Percentiles rank a stretch among this genome's conserved stretches.
phyloP scores from a whole-genome alignment of 2,888 invertebrate genomes.

The Ectropis crepuscularia region DNA sequence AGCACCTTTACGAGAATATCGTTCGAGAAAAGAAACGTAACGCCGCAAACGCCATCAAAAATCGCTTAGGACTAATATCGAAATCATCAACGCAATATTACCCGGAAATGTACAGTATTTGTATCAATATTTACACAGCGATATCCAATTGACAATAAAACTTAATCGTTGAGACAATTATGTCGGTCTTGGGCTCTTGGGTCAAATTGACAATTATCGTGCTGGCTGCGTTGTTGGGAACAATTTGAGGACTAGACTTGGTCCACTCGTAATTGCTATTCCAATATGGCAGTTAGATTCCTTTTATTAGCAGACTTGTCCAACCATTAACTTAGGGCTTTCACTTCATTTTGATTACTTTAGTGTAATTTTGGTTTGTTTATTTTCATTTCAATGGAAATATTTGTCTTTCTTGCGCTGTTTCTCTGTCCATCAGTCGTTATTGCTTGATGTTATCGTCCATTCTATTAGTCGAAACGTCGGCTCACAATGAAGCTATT shows the following conservation, averaged over 20 bases:
- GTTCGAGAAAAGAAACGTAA: constrained; percentile 18
- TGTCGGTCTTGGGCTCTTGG: constrained; percentile 47
- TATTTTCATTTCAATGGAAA: too few relatives aligned
- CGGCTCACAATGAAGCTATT: constrained; percentile 17
- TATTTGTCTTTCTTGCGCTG: constrained; percentile 3
- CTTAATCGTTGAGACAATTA: constrained; percentile 65
- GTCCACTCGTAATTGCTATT: constrained; percentile 35
- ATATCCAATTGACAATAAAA: constrained; percentile 60
- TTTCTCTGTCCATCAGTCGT: constrained; percentile 17
- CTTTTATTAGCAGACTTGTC: constrained; percentile 36
- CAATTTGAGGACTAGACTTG: constrained; percentile 45
- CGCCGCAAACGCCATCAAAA: constrained; percentile 61
- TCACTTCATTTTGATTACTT: background rate
- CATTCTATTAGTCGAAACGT: constrained; percentile 20
- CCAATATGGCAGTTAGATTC: constrained; percentile 37
- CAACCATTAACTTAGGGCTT: constrained; percentile 1
- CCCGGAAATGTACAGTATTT: constrained; percentile 54
- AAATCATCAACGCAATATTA: constrained; percentile 58
- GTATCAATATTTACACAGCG: constrained; percentile 65
- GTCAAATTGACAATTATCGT: constrained; percentile 60
- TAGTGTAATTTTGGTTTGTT: background rate
- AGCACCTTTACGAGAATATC: constrained; percentile 15
- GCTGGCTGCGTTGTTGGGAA: constrained; percentile 53
- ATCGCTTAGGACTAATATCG: constrained; percentile 68
- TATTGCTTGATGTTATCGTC: constrained; percentile 31